Conservation (phyloP, 2,888 invertebrate genomes). For the Alloscopus bannaensis region DNA sequence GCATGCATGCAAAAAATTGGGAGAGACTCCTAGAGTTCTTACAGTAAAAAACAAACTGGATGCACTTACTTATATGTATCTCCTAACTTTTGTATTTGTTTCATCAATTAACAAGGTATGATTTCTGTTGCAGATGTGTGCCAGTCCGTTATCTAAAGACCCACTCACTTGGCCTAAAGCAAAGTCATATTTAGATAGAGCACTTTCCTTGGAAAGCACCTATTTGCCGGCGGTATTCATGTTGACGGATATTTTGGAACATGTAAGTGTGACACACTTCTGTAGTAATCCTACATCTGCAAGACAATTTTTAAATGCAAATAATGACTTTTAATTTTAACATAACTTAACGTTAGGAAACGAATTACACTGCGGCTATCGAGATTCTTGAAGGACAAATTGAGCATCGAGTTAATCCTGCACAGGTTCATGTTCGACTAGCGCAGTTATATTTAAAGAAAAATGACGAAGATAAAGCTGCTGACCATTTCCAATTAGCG, state of each 20-base stretch:
- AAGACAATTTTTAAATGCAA: background rate
- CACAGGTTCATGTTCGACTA: constrained; percentile 81
- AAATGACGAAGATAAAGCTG: constrained; percentile 82
- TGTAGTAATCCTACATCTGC: constrained; percentile 1
- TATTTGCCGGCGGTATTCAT: constrained; percentile 85
- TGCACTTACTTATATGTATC: background rate
- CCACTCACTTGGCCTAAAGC: constrained; percentile 80
- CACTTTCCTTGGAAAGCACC: constrained; percentile 83
- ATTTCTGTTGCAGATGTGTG: constrained; percentile 82
- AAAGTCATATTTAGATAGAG: constrained; percentile 83
- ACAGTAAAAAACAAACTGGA: constrained; percentile 78
- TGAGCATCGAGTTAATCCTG: constrained; percentile 77
- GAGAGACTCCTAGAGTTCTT: constrained; percentile 83
- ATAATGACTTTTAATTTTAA: constrained; percentile 32
- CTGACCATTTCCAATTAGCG: constrained; percentile 82
- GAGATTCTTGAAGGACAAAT: constrained; percentile 82
- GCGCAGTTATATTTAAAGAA: constrained; percentile 81
- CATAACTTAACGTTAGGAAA: too few relatives aligned
- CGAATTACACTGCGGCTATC: constrained; percentile 82
- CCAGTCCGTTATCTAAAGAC: constrained; percentile 84
- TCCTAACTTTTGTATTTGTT: background rate
- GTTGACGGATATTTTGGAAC: constrained; percentile 83
- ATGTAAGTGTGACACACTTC: constrained; percentile 75
- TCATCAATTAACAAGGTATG: constrained; percentile 3
- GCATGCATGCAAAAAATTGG: constrained; percentile 83